These are phyloP conservation scores for Nicator chloris DNA, from an alignment of 2,113 vertebrate species.

Conservation along the genomic window DNA sequence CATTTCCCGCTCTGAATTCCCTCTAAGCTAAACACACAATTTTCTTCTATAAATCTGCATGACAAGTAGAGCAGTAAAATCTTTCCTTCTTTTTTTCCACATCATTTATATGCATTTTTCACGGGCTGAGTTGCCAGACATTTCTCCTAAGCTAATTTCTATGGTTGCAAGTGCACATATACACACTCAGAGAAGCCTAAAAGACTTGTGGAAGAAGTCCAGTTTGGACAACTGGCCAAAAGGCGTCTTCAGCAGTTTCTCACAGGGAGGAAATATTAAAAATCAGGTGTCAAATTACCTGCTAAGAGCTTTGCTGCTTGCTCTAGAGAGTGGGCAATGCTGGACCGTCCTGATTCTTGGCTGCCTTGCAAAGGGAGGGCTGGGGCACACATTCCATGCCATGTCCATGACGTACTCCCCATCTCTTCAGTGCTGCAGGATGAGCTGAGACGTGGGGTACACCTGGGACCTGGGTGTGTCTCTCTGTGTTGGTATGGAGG, in stretches of 20 bases:
- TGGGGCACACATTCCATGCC: neutral
- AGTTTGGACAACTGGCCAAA: neutral
- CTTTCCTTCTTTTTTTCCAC: neutral
- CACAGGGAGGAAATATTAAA: neutral
- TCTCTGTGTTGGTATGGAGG: neutral
- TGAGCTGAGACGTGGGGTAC: neutral
- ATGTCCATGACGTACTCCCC: too few species aligned
- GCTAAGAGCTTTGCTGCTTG: neutral
- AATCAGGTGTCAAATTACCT: neutral
- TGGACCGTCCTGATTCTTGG: neutral
- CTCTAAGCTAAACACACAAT: slow-evolving; percentile 47
- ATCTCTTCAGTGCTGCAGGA: neutral
- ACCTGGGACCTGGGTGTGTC: neutral
- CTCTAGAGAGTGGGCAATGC: neutral
- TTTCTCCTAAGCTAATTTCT: slow-evolving; percentile 19
- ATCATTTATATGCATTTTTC: neutral
- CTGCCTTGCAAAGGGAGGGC: neutral
- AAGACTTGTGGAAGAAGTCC: neutral
- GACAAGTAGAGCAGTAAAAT: slow-evolving; percentile 51
- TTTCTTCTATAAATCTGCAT: slow-evolving; percentile 48
- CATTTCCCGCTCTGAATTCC: slow-evolving; percentile 19
- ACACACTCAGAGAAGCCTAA: neutral
- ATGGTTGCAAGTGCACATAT: neutral
- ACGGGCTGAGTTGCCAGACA: neutral
- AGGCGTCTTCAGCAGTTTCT: neutral